phyloP scores from a whole-genome alignment of 2,888 invertebrate species.

The Fragum whitleyi region DNA sequence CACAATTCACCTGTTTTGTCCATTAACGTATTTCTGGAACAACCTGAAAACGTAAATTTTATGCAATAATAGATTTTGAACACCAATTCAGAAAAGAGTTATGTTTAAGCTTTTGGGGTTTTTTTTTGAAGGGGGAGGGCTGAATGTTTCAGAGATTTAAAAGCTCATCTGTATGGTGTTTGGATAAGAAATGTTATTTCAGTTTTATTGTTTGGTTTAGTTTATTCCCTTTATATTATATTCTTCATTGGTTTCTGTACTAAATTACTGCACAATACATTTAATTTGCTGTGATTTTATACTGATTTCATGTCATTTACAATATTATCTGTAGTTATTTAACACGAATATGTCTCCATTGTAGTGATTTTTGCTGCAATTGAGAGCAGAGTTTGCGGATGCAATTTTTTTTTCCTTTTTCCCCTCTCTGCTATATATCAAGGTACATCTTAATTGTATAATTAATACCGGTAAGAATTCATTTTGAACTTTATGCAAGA shows the following conservation, averaged over 20 bases:
- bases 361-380: constrained; percentile 65
- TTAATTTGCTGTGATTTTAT: constrained; percentile 53
- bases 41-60: no score
- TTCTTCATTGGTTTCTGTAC: constrained; percentile 24
- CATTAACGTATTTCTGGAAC: no score
- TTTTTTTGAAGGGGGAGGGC: no score
- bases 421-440: constrained; percentile 4
- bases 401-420: constrained; percentile 25
- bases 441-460: not conserved
- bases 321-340: constrained; percentile 20
- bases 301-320: constrained; percentile 44
- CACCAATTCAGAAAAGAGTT: no score
- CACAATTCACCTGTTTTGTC: no score
- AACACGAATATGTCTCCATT: constrained; percentile 26
- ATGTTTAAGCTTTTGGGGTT: no score
- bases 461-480: not conserved
- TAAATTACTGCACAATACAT: constrained; percentile 28
- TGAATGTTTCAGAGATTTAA: no score
- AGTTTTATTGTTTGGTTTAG: constrained; percentile 1
- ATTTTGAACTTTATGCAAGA: not conserved
- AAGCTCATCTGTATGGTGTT: not conserved
- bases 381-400: constrained; percentile 26
- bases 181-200: not conserved
- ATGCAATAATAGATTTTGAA: no score
- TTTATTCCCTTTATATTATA: constrained; percentile 5